Conservation (phyloP, 1,140 invertebrate species). For the Formica exsecta region DNA sequence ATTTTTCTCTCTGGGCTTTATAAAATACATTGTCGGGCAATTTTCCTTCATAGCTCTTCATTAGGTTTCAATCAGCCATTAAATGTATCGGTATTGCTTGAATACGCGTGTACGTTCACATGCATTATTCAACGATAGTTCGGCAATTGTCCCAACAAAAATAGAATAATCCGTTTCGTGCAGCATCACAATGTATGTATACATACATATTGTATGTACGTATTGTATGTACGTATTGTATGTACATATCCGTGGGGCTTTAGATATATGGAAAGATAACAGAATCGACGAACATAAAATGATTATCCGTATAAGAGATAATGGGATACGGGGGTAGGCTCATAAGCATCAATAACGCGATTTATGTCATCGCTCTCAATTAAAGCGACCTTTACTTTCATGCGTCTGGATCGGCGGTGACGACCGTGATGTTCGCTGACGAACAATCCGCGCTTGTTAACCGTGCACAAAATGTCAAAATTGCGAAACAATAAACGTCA, state of each 20-base stretch:
- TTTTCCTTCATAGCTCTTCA: slow-evolving; percentile 20
- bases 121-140: slow-evolving; percentile 40
- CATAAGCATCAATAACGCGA: slow-evolving; percentile 21
- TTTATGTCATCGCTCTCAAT: slow-evolving; percentile 35
- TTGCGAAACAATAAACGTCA: background rate
- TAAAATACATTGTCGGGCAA: background rate
- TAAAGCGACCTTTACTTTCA: slow-evolving; percentile 48
- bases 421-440: slow-evolving; percentile 3
- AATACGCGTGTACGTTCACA: background rate
- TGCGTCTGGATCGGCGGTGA: background rate
- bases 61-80: slow-evolving; percentile 37
- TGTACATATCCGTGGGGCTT: background rate
- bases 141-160: background rate
- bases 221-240: too few species aligned
- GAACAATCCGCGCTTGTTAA: background rate
- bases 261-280: background rate
- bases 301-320: background rate
- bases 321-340: background rate
- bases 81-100: slow-evolving; percentile 20
- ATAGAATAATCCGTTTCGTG: slow-evolving; percentile 12
- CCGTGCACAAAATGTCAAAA: background rate
- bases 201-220: background rate
- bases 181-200: background rate
- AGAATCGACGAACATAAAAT: slow-evolving; percentile 21
- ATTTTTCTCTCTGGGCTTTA: background rate